A percentile compares a stretch with the other conserved stretches of the same genome.
Conservation (phyloP, 1,140 invertebrate species). For the Psilanteris sp. region DNA sequence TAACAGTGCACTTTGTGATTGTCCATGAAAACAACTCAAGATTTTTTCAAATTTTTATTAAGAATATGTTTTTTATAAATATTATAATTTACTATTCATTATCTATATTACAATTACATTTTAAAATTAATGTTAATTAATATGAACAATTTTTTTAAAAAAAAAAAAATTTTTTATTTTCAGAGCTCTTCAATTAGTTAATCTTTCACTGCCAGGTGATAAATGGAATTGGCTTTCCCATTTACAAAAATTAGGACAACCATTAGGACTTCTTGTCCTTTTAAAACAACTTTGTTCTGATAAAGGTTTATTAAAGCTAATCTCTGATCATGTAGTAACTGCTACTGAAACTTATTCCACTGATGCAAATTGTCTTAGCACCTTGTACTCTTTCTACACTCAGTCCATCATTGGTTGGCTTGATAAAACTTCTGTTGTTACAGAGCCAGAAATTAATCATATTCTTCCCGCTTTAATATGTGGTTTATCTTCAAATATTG, state of each 20-base stretch:
- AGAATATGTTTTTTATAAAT: too few relatives aligned
- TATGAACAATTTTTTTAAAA: too few relatives aligned
- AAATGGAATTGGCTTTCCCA: conserved; percentile 89
- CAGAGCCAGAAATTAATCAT: conserved; percentile 85
- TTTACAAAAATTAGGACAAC: conserved; percentile 86
- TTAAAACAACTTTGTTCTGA: conserved; percentile 86
- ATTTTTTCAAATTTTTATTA: too few relatives aligned
- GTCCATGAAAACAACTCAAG: too few relatives aligned
- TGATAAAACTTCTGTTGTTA: conserved; percentile 80
- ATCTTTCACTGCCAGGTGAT: conserved; percentile 82
- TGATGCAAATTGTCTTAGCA: conserved; percentile 82
- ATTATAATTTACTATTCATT: too few relatives aligned
- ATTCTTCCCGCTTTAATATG: conserved; percentile 85
- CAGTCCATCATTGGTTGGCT: conserved; percentile 86
- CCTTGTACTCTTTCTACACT: conserved; percentile 89
- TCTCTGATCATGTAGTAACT: conserved; percentile 85
- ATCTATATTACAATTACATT: too few relatives aligned
- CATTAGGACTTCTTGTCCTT: conserved; percentile 85
- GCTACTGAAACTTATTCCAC: conserved; percentile 84
- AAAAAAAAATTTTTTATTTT: too few relatives aligned
- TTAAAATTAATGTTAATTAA: too few relatives aligned
- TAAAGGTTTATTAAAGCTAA: conserved; percentile 85
- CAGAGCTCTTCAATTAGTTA: conserved; percentile 86
- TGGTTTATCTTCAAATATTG: conserved; percentile 84
- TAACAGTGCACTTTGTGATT: too few relatives aligned